Conservation (phyloP, 2,888 invertebrate genomes). For the Acheta domesticus region DNA sequence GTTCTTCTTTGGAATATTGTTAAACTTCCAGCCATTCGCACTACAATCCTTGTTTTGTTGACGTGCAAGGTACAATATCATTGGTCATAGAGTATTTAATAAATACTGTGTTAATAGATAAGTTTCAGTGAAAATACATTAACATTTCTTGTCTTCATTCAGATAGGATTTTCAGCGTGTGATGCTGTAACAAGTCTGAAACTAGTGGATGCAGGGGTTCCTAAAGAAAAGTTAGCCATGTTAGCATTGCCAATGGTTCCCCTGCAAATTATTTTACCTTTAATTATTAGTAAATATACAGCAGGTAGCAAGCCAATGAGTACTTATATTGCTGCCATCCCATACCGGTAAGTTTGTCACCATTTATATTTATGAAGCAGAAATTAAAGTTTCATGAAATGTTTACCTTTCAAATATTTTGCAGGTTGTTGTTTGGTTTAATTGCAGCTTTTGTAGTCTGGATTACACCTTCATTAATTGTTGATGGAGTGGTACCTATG, state of each 20-base stretch:
- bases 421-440: slow-evolving; percentile 77
- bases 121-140: too few relatives aligned
- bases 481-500: slow-evolving; percentile 60
- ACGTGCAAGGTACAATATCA: slow-evolving; percentile 74
- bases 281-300: slow-evolving; percentile 78
- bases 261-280: slow-evolving; percentile 86
- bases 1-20: slow-evolving; percentile 77
- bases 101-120: too few relatives aligned
- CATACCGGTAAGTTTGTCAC: slow-evolving; percentile 56
- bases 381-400: neutral
- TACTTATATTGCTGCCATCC: slow-evolving; percentile 83
- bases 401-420: slow-evolving; percentile 4
- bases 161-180: slow-evolving; percentile 93
- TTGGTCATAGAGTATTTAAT: too few relatives aligned
- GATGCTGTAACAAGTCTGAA: slow-evolving; percentile 94
- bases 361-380: neutral
- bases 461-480: slow-evolving; percentile 72
- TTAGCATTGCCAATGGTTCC: slow-evolving; percentile 92
- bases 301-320: slow-evolving; percentile 86
- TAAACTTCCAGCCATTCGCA: slow-evolving; percentile 74
- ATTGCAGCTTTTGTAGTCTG: slow-evolving; percentile 81
- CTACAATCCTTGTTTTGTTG: slow-evolving; percentile 73
- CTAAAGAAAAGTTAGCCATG: slow-evolving; percentile 89
- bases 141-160: slow-evolving; percentile 29
- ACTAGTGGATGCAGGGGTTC: slow-evolving; percentile 92